Percentiles rank a stretch among this genome's conserved stretches.
These are phyloP conservation scores for Onychomys leucogaster DNA, from an alignment of 2,797 vertebrate species.

Conservation along the genomic window DNA sequence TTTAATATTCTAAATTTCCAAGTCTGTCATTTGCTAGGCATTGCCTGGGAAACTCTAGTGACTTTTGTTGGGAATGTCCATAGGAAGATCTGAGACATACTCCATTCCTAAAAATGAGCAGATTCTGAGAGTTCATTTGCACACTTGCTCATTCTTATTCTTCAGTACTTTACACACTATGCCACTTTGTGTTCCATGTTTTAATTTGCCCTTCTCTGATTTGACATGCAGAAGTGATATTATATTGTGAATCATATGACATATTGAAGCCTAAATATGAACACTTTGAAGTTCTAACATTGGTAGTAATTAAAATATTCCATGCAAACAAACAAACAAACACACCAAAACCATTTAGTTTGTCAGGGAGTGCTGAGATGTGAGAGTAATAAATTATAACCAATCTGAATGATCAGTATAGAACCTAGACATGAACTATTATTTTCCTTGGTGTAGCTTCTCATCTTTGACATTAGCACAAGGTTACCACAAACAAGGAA, in stretches of 20 bases:
- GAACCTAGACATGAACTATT: neutral
- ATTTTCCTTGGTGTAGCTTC: neutral
- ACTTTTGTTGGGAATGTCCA: neutral
- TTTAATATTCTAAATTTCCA: neutral
- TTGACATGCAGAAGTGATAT: neutral
- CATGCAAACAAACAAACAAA: neutral
- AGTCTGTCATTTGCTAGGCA: neutral
- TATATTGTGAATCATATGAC: neutral
- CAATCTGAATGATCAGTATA: neutral
- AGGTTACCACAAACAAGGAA: neutral
- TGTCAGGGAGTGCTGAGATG: neutral
- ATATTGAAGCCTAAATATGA: neutral
- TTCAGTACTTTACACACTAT: neutral
- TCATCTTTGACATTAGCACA: neutral
- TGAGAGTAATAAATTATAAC: neutral
- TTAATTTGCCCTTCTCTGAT: neutral
- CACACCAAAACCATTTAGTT: neutral
- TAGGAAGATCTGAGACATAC: neutral
- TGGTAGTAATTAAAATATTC: constrained; percentile 17
- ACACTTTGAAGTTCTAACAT: neutral
- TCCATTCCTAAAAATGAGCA: neutral
- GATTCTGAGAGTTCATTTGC: neutral
- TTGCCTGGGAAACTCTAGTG: neutral
- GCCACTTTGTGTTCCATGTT: neutral
- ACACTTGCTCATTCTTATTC: neutral